phyloP scores from a whole-genome alignment of 2,888 invertebrate species.

The Antitype chi region DNA sequence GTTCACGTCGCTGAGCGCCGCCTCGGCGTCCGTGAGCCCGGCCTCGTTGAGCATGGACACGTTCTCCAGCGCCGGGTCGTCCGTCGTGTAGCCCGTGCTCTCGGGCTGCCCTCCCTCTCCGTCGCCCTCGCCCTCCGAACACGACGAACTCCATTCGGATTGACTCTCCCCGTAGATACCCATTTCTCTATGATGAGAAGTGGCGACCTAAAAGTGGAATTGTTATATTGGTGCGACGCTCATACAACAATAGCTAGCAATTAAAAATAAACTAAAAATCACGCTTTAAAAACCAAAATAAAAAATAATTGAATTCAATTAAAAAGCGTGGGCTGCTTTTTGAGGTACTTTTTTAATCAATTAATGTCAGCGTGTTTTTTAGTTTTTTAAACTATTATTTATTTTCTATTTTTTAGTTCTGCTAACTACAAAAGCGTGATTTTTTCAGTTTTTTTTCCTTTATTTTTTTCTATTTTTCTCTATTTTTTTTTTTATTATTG shows the following conservation, averaged over 20 bases:
- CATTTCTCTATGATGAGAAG: conserved; percentile 85
- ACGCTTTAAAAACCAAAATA: no score
- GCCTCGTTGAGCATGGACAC: conserved; percentile 96
- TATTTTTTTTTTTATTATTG: no score
- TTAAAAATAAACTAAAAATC: no score
- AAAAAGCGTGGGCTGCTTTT: no score
- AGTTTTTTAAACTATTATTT: no score
- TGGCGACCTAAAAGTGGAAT: conserved; percentile 75
- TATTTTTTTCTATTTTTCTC: no score
- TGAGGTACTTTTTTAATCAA: no score
- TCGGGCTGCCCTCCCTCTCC: conserved; percentile 90
- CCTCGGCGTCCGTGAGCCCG: conserved; percentile 96
- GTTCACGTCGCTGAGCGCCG: conserved; percentile 96
- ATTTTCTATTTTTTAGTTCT: no score
- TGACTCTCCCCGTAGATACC: conserved; percentile 92
- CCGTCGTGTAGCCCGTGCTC: conserved; percentile 96
- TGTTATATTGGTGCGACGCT: neutral
- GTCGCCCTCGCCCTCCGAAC: conserved; percentile 90
- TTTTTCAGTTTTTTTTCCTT: no score
- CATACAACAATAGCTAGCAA: neutral
- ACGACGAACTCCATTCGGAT: conserved; percentile 94
- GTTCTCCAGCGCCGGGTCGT: conserved; percentile 96
- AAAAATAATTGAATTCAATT: no score
- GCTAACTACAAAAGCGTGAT: no score
- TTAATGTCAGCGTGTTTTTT: no score